Evolutionary conservation across 2,113 vertebrate species (phyloP).

Genomic region (Neolamprologus variostigma): DNA sequence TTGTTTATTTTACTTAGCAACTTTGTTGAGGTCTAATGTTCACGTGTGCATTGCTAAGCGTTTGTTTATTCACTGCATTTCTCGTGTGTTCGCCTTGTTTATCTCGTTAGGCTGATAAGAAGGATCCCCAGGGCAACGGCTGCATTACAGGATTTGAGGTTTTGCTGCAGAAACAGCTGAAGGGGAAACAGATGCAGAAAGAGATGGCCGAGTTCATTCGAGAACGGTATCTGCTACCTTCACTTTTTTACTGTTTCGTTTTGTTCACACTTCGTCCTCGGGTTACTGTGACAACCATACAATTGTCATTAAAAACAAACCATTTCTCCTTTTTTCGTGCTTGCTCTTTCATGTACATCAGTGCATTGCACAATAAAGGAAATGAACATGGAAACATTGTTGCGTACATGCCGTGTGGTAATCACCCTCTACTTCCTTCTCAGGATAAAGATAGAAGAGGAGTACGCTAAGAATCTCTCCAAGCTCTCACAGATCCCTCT

Average conservation of each 20-base stretch:
- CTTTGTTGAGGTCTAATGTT: background rate
- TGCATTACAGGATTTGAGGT: conserved; percentile 90
- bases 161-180: conserved; percentile 93
- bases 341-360: background rate
- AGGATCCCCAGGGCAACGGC: conserved; percentile 85
- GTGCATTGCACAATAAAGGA: conserved; percentile 26
- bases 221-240: conserved; percentile 78
- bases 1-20: background rate
- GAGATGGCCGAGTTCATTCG: conserved; percentile 97
- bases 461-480: conserved; percentile 94
- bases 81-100: conserved; percentile 9
- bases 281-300: conserved; percentile 38
- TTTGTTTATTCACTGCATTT: background rate
- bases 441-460: conserved; percentile 99
- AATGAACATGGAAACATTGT: background rate
- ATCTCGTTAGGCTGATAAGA: conserved; percentile 81
- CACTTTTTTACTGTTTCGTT: background rate
- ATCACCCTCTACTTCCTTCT: conserved; percentile 27
- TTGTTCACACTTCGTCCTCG: background rate
- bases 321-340: background rate
- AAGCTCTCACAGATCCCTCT: conserved; percentile 94
- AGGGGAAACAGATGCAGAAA: conserved; percentile 98
- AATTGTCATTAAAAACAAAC: background rate
- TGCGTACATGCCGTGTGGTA: conserved; percentile 19
- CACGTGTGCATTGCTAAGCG: background rate